Percentiles rank a stretch among this genome's conserved stretches.
phyloP scores from a whole-genome alignment of 2,113 vertebrate species.

The Oncorhynchus clarkii region DNA sequence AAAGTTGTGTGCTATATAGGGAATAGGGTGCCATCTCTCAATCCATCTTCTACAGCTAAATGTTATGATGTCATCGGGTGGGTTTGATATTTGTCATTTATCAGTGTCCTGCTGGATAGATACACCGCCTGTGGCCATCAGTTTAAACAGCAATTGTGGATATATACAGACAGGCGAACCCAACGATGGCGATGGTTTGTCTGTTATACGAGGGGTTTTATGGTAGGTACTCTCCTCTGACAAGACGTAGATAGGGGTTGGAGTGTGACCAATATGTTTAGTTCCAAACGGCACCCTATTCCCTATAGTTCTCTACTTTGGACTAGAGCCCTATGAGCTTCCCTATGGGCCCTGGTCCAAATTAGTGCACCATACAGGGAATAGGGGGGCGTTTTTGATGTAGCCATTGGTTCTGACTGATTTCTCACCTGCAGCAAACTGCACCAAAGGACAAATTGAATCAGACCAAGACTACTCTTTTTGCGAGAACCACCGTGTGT shows the following conservation, averaged over 20 bases:
- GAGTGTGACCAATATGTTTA: constrained; percentile 28
- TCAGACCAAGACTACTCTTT: too few relatives aligned
- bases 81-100: not conserved
- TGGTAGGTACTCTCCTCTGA: constrained; percentile 18
- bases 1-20: too few relatives aligned
- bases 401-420: constrained; percentile 17
- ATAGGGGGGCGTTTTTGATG: too few relatives aligned
- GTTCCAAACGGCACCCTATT: too few relatives aligned
- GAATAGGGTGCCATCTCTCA: not conserved
- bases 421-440: constrained; percentile 36
- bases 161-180: constrained; percentile 1
- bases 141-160: not conserved
- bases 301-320: too few relatives aligned
- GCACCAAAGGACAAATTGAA: constrained; percentile 29
- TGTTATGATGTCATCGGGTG: not conserved
- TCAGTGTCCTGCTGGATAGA: not conserved
- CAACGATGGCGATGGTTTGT: not conserved
- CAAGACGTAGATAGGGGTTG: constrained; percentile 37
- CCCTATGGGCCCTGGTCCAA: too few relatives aligned
- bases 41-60: not conserved
- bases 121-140: not conserved
- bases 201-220: constrained; percentile 41
- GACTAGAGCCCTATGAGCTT: too few relatives aligned
- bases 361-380: too few relatives aligned
- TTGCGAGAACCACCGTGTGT: too few relatives aligned